Evolutionary conservation across 2,888 invertebrate species (phyloP).

Genomic region (Pollenia griseotomentosa): DNA sequence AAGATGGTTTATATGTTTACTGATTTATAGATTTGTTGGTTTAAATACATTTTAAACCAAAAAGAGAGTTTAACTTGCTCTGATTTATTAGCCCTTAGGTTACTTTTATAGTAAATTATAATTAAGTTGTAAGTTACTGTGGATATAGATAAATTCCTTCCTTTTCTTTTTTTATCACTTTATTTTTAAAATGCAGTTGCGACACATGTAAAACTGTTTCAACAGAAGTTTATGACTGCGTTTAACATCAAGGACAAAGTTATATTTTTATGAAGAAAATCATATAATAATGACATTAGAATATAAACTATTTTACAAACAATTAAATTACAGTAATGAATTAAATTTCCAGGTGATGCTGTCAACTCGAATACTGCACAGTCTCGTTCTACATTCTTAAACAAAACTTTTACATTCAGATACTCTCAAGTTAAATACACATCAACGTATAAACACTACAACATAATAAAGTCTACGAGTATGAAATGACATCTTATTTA

Average conservation of each 20-base stretch:
- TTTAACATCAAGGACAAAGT: slow-evolving; percentile 54
- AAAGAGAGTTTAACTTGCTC: too few species aligned
- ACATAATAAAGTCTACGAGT: slow-evolving; percentile 17
- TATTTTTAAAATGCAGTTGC: slow-evolving; percentile 18
- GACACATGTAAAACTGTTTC: neutral
- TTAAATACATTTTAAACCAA: too few species aligned
- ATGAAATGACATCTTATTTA: slow-evolving; percentile 53
- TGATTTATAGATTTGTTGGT: too few species aligned
- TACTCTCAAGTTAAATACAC: neutral
- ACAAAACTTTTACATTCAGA: neutral
- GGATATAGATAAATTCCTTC: neutral
- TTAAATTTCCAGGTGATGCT: slow-evolving; percentile 72
- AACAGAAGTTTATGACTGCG: neutral
- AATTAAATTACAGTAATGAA: slow-evolving; percentile 71
- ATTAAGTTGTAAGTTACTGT: slow-evolving; percentile 20
- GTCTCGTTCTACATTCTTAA: neutral
- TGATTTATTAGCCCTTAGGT: too few species aligned
- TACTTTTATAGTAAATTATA: neutral
- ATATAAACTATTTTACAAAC: slow-evolving; percentile 67
- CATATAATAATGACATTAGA: slow-evolving; percentile 68
- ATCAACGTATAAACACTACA: slow-evolving; percentile 4
- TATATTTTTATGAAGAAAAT: slow-evolving; percentile 53
- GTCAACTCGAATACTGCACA: slow-evolving; percentile 23
- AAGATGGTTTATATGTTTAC: too few species aligned
- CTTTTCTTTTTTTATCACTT: neutral